Conservation (phyloP, 2,888 invertebrate genomes). For the Oligia strigilis region DNA sequence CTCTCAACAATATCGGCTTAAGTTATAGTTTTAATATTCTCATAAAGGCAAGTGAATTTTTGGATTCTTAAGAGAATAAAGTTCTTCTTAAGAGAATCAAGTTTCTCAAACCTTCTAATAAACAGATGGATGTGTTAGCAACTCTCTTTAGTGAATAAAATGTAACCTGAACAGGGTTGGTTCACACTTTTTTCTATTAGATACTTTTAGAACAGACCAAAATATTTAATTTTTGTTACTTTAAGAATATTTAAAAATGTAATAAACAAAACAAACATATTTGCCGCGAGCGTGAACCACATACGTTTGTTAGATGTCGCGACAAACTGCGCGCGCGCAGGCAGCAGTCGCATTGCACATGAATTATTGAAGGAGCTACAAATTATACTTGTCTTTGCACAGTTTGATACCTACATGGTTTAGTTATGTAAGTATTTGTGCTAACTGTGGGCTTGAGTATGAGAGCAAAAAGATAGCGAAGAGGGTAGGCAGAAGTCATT, state of each 20-base stretch:
- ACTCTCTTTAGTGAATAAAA: no score
- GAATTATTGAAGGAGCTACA: slow-evolving; percentile 73
- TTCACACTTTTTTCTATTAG: no score
- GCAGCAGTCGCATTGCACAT: slow-evolving; percentile 58
- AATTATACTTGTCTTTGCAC: slow-evolving; percentile 66
- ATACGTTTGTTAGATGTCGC: slow-evolving; percentile 47
- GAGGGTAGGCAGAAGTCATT: not conserved
- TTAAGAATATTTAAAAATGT: not conserved
- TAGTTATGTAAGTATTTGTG: slow-evolving; percentile 31
- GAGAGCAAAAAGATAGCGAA: not conserved
- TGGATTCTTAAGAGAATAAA: no score
- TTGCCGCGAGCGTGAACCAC: slow-evolving; percentile 51
- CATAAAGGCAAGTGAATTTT: no score
- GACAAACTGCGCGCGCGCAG: slow-evolving; percentile 33
- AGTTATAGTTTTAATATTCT: no score
- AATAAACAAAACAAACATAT: slow-evolving; percentile 16
- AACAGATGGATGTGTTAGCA: no score
- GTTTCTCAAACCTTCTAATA: no score
- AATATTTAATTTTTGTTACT: not conserved
- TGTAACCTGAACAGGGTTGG: no score
- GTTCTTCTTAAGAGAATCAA: no score
- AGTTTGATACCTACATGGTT: slow-evolving; percentile 34
- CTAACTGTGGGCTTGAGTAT: slow-evolving; percentile 12
- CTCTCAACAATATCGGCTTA: no score
- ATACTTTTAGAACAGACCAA: not conserved